These are phyloP conservation scores for Formica selysi DNA, from an alignment of 1,140 invertebrate genomes.

Conservation along the genomic window DNA sequence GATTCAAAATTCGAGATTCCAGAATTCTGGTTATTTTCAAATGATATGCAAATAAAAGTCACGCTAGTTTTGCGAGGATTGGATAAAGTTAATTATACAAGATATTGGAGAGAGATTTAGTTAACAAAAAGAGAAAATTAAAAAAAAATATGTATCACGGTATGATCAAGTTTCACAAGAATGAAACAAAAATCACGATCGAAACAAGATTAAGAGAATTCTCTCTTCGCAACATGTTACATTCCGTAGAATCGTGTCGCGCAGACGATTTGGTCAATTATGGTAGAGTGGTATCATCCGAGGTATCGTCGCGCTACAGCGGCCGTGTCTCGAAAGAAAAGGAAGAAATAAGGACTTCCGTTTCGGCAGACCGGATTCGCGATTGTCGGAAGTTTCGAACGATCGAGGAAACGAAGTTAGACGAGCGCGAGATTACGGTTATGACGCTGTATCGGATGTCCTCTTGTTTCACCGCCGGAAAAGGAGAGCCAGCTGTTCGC, in stretches of 20 bases:
- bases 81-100: not conserved
- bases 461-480: not conserved
- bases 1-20: no score
- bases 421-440: constrained; percentile 40
- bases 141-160: not conserved
- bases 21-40: no score
- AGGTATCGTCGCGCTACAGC: not conserved
- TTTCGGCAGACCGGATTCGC: constrained; percentile 3
- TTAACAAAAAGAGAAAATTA: not conserved
- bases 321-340: not conserved
- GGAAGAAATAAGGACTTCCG: constrained; percentile 31
- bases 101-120: no score
- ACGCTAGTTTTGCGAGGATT: not conserved
- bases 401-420: constrained; percentile 41
- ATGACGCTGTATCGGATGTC: not conserved
- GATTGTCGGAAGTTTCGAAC: constrained; percentile 21
- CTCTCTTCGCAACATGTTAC: not conserved
- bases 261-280: constrained; percentile 46
- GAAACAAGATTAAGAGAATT: constrained; percentile 9
- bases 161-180: not conserved
- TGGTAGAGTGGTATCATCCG: not conserved
- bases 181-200: not conserved
- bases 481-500: not conserved
- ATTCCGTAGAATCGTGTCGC: not conserved
- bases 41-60: not conserved